Evolutionary conservation across 1,140 invertebrate genomes (phyloP).

Genomic region (Holcopasites calliopsidis): DNA sequence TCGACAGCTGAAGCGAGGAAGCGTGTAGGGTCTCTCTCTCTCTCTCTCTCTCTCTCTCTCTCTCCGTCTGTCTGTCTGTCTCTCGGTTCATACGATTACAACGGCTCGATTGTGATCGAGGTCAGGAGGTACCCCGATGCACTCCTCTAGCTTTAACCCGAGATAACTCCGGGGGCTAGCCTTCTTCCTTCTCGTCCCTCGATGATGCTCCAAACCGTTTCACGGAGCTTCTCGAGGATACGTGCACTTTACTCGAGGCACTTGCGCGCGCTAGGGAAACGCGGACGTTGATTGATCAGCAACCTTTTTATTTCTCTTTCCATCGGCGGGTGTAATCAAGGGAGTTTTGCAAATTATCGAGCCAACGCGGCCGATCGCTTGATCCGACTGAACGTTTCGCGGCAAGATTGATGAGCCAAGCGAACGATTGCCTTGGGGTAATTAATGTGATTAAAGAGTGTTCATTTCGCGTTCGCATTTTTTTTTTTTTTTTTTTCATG

Average conservation of each 20-base stretch:
- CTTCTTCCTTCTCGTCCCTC: conserved; percentile 30
- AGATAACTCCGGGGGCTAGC: conserved; percentile 39
- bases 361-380: conserved; percentile 2
- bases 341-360: conserved; percentile 33
- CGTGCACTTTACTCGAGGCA: neutral
- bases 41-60: no score
- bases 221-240: conserved; percentile 3
- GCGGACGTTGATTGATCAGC: conserved; percentile 33
- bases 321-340: conserved; percentile 9
- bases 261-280: neutral
- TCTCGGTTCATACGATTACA: conserved; percentile 59
- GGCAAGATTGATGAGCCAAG: conserved; percentile 10
- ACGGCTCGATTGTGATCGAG: conserved; percentile 63
- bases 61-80: neutral
- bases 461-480: conserved; percentile 13
- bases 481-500: no score
- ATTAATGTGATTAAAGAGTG: conserved; percentile 31
- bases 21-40: no score
- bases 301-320: neutral
- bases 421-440: conserved; percentile 14
- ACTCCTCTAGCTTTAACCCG: conserved; percentile 42
- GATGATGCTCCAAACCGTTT: conserved; percentile 12
- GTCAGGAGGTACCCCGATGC: conserved; percentile 55
- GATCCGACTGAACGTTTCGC: neutral
- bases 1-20: conserved; percentile 17